These are phyloP conservation scores for Trachops cirrhosus DNA, from an alignment of 2,797 vertebrate species.

Conservation along the genomic window DNA sequence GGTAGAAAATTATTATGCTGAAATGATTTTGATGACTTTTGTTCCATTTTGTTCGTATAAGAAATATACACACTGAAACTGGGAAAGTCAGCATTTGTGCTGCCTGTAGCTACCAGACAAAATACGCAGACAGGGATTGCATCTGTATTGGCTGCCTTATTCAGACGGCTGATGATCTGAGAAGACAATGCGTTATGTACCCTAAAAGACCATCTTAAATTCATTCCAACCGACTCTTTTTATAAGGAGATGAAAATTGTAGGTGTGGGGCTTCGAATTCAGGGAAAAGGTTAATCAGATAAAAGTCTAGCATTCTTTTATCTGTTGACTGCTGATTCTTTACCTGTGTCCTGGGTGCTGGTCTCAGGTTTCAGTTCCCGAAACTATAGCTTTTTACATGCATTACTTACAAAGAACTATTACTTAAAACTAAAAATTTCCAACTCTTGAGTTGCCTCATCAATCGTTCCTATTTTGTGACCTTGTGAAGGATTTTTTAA, in stretches of 20 bases:
- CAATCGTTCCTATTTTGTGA: constrained; percentile 79
- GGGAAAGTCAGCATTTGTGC: not conserved
- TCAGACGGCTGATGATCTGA: not conserved
- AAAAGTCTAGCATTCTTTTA: not conserved
- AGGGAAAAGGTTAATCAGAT: not conserved
- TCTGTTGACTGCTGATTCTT: not conserved
- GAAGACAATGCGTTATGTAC: not conserved
- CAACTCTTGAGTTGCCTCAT: no score
- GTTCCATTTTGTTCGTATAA: constrained; percentile 80
- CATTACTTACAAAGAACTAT: no score
- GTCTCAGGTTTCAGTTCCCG: no score
- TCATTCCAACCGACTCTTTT: not conserved
- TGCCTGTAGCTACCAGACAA: no score
- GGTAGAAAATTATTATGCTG: constrained; percentile 77
- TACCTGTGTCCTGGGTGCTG: not conserved
- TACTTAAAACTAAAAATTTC: no score
- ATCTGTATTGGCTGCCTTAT: not conserved
- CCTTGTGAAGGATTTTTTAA: constrained; percentile 84
- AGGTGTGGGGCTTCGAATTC: not conserved
- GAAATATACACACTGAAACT: constrained; percentile 70
- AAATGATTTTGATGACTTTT: constrained; percentile 77
- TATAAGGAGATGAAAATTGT: not conserved
- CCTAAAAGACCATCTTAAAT: not conserved
- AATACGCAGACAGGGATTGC: not conserved
- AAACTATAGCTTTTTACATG: no score